Conservation (phyloP, 2,888 invertebrate genomes). For the Thelaira solivaga region DNA sequence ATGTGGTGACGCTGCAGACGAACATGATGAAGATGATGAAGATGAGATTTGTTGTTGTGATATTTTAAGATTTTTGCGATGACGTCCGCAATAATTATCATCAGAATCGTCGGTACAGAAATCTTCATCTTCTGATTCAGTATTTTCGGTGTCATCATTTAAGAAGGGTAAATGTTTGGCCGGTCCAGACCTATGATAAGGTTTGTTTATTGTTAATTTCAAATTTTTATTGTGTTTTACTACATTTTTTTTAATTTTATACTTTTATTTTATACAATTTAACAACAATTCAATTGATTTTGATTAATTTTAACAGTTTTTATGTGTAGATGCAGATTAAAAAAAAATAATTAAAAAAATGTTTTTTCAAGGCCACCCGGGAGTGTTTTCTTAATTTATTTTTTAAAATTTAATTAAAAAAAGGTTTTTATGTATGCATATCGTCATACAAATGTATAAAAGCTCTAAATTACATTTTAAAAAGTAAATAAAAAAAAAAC, state of each 20-base stretch:
- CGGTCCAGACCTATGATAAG: constrained; percentile 68
- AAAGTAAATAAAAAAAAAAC: no score
- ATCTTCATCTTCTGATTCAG: constrained; percentile 67
- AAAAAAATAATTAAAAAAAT: no score
- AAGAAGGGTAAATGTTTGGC: constrained; percentile 67
- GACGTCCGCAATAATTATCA: constrained; percentile 61
- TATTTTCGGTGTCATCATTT: constrained; percentile 62
- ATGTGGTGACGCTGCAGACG: constrained; percentile 54
- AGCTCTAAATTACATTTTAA: no score
- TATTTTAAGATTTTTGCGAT: constrained; percentile 41
- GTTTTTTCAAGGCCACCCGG: no score
- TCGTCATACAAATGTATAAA: no score
- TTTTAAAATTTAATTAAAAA: no score
- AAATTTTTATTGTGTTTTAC: not conserved
- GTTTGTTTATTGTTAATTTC: constrained; percentile 44
- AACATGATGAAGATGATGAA: constrained; percentile 44
- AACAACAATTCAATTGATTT: no score
- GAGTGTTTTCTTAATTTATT: no score
- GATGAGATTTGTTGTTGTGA: constrained; percentile 59
- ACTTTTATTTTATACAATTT: no score
- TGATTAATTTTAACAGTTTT: no score
- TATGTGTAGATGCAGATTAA: no score
- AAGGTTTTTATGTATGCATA: no score
- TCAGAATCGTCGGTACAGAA: constrained; percentile 68
- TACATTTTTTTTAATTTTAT: not conserved